Evolutionary conservation across 2,113 vertebrate genomes (phyloP), one percentile per base, ranked within the genome.

Genomic region (Protomyctophum bolini): DNA sequence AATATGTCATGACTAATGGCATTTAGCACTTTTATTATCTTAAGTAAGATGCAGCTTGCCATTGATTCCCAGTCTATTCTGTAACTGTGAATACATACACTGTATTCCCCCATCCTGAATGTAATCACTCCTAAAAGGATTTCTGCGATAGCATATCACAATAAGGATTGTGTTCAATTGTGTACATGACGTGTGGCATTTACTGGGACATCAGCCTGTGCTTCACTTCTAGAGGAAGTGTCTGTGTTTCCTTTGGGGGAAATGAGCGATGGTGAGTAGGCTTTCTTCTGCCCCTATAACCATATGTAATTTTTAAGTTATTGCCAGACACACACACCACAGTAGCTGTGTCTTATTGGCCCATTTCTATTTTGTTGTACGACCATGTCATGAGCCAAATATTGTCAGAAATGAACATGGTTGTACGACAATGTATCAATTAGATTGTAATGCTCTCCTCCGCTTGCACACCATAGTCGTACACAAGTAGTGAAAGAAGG

Each of bases 31-130:
- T 83, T 33, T 33, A 56, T 58, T 6, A 29, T 47, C 8, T 11
- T 6, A 46, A 56, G 21, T 10, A 76, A 58, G 50, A 48, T 63
- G 54, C 60, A 6, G n/a, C 8, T 7, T 52, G 6, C 2, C 33
- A 5, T 45, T 9, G 46, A 5, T 33, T n/a, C 59, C 2, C 6
- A 56, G 10, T 5, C 52, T 71, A 7, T 66, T 69, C 10, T 50
- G 51, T 21, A 66, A 33, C 21, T 64, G 21, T 14, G 51, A 57
- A 49, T 69, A 54, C 51, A 65, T 69, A 54, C 51, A 65, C 65
- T 54, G 70, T 52, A 61, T 9, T 51, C 60, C 28, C 15, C 52
- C 14, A 41, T 68, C 65, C 76, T 87, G 82, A 80, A 84, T 29
- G 58, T 7, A 66, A 29, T 41, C 33, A 41, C 33, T 41, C 33